A percentile compares a stretch with the other conserved stretches of the same genome.
These are phyloP conservation scores for Aphaenogaster rudis DNA, from an alignment of 1,140 invertebrate genomes.

Conservation along the genomic window DNA sequence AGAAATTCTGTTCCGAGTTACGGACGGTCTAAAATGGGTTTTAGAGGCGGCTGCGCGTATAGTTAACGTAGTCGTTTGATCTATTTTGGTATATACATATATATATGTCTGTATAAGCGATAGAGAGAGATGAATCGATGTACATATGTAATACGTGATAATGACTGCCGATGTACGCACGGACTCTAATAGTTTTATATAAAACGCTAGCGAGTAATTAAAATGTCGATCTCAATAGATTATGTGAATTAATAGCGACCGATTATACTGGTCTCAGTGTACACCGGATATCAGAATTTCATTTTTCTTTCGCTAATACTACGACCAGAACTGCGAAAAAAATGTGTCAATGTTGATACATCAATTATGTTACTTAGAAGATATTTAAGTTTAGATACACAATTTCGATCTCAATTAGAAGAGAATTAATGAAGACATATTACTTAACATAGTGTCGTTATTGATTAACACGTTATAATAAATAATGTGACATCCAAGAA, in stretches of 20 bases:
- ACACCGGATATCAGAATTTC: not conserved
- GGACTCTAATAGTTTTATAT: constrained; percentile 61
- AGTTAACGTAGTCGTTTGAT: constrained; percentile 52
- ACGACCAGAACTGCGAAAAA: not conserved
- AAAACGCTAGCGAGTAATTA: constrained; percentile 47
- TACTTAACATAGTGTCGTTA: constrained; percentile 8
- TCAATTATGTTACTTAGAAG: constrained; percentile 17
- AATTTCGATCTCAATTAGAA: constrained; percentile 18
- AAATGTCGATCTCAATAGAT: constrained; percentile 51
- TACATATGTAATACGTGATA: constrained; percentile 59
- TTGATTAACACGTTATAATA: constrained; percentile 1
- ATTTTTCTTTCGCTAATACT: constrained; percentile 13
- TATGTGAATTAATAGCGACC: constrained; percentile 23
- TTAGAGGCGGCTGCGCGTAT: constrained; percentile 45
- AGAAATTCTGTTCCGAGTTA: constrained; percentile 24
- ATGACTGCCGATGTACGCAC: constrained; percentile 63
- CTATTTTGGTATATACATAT: constrained; percentile 57
- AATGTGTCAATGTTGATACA: constrained; percentile 5
- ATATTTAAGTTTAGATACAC: constrained; percentile 34
- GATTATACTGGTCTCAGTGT: constrained; percentile 27
- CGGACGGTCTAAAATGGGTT: constrained; percentile 38
- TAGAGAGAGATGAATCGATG: constrained; percentile 44
- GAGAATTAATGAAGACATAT: not conserved
- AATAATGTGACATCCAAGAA: constrained; percentile 28
- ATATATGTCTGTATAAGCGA: constrained; percentile 43